phyloP scores from a whole-genome alignment of 2,888 invertebrate genomes.

The Netelia virgata region DNA sequence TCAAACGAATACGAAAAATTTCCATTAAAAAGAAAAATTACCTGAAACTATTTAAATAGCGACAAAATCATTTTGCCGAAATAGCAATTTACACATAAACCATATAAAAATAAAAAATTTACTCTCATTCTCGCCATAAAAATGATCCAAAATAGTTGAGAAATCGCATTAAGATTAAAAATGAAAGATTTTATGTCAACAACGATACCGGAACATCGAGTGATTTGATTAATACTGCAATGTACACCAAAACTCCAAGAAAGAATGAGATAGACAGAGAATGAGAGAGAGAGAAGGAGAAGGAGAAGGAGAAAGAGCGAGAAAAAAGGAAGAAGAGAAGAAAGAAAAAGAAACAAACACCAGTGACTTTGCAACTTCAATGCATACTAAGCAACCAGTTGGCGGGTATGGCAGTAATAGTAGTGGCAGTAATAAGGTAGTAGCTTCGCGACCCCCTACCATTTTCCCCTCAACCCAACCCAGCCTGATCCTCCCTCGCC shows the following conservation, averaged over 20 bases:
- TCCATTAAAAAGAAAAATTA: too few relatives aligned
- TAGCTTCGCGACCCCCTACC: constrained; percentile 62
- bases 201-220: constrained; percentile 35
- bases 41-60: too few relatives aligned
- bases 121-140: too few relatives aligned
- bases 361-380: constrained; percentile 84
- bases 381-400: constrained; percentile 84
- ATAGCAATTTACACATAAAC: too few relatives aligned
- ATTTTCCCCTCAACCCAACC: constrained; percentile 58
- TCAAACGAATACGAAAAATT: too few relatives aligned
- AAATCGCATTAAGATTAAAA: background rate
- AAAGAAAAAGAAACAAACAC: constrained; percentile 49
- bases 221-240: constrained; percentile 66
- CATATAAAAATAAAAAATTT: too few relatives aligned
- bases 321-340: constrained; percentile 28
- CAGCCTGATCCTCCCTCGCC: constrained; percentile 63
- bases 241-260: constrained; percentile 56
- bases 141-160: too few relatives aligned
- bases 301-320: constrained; percentile 41
- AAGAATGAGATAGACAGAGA: constrained; percentile 33
- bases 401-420: constrained; percentile 53
- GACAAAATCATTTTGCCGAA: too few relatives aligned
- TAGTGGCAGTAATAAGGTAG: constrained; percentile 57
- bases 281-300: constrained; percentile 29
- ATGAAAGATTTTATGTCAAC: background rate